phyloP scores from a whole-genome alignment of 1,140 invertebrate species.

The Halesus radiatus region DNA sequence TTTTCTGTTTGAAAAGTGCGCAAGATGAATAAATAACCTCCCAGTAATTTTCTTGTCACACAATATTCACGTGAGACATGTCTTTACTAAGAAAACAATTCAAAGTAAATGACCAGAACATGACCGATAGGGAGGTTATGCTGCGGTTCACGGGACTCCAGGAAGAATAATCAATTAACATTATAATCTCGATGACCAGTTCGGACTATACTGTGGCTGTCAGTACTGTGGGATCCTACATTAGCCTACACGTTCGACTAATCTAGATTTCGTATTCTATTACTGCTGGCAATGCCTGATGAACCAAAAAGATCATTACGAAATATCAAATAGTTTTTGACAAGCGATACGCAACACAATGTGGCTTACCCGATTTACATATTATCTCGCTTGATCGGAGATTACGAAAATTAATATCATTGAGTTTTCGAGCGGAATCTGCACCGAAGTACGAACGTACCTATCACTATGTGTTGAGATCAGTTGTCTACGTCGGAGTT shows the following conservation, averaged over 20 bases:
- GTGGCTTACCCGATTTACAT: slow-evolving; percentile 46
- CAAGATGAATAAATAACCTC: too few relatives aligned
- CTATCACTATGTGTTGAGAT: not conserved
- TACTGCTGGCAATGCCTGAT: slow-evolving; percentile 54
- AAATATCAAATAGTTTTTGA: slow-evolving; percentile 57
- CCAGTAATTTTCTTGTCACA: too few relatives aligned
- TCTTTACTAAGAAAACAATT: too few relatives aligned
- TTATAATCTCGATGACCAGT: slow-evolving; percentile 27
- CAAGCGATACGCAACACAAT: slow-evolving; percentile 47
- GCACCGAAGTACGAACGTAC: not conserved
- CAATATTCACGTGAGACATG: too few relatives aligned
- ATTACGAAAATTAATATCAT: slow-evolving; percentile 58
- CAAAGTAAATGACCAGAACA: too few relatives aligned
- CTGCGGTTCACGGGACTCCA: not conserved
- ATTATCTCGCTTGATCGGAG: slow-evolving; percentile 53
- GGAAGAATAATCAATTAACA: slow-evolving; percentile 39
- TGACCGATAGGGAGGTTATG: not conserved
- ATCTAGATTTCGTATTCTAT: slow-evolving; percentile 56
- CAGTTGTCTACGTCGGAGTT: not conserved
- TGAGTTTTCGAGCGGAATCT: slow-evolving; percentile 44
- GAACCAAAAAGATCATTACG: slow-evolving; percentile 57
- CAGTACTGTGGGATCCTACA: not conserved
- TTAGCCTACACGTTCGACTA: slow-evolving; percentile 35
- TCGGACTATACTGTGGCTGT: not conserved
- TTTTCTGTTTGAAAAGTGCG: too few relatives aligned